Percentiles rank a stretch among this genome's conserved stretches.
Evolutionary conservation across 2,797 vertebrate genomes (phyloP).

Genomic region (Lagocephalus sceleratus): DNA sequence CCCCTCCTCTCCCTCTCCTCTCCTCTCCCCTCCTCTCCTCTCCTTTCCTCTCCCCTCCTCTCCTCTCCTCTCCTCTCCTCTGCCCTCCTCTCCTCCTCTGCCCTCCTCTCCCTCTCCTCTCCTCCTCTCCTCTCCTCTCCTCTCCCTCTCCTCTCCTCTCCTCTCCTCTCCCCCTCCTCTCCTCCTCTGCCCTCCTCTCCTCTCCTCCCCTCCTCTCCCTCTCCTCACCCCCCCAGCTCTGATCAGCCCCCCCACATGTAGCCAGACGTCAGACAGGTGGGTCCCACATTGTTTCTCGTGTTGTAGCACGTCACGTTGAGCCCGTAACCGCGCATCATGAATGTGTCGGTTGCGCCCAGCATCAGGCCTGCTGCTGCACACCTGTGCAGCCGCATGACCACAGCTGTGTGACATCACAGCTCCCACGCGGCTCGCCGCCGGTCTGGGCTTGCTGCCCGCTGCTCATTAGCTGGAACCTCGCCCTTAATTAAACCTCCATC

Average conservation of each 20-base stretch:
- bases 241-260: no score
- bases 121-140: neutral
- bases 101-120: neutral
- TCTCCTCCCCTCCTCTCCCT: neutral
- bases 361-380: neutral
- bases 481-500: slow-evolving; percentile 50
- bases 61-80: neutral
- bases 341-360: slow-evolving; percentile 30
- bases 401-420: slow-evolving; percentile 22
- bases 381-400: no score
- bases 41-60: neutral
- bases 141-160: no score
- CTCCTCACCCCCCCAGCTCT: neutral
- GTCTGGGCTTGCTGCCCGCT: neutral
- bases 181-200: neutral
- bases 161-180: no score
- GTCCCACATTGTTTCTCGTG: slow-evolving; percentile 36
- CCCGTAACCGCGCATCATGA: slow-evolving; percentile 36
- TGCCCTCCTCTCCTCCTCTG: neutral
- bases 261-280: neutral
- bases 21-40: neutral
- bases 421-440: slow-evolving; percentile 19
- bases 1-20: neutral
- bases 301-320: slow-evolving; percentile 32
- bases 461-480: slow-evolving; percentile 25